phyloP scores from a whole-genome alignment of 2,888 invertebrate genomes.

The Zaprionus lineosus region DNA sequence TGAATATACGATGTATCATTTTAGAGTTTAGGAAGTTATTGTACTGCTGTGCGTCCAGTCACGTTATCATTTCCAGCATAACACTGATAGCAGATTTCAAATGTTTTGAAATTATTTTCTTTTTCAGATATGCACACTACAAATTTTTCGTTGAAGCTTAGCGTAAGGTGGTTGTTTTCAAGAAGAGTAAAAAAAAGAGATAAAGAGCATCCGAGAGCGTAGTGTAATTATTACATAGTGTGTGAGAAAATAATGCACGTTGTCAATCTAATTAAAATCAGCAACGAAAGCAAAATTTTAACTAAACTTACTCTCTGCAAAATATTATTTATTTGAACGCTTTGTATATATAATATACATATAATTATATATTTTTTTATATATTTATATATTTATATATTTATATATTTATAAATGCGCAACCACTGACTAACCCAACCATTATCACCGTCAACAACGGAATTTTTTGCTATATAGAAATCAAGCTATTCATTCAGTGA shows the following conservation, averaged over 20 bases:
- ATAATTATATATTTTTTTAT: no score
- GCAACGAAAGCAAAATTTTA: slow-evolving; percentile 61
- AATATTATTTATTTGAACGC: no score
- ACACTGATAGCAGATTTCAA: neutral
- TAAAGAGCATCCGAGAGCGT: neutral
- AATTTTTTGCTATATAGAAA: slow-evolving; percentile 66
- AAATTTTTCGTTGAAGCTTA: slow-evolving; percentile 12
- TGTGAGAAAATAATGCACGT: slow-evolving; percentile 16
- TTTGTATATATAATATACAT: no score
- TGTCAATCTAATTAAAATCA: slow-evolving; percentile 46
- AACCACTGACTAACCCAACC: slow-evolving; percentile 60
- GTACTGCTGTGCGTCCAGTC: no score
- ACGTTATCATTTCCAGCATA: no score
- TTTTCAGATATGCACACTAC: no score
- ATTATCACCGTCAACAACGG: slow-evolving; percentile 61
- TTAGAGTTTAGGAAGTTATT: no score
- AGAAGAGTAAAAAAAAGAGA: slow-evolving; percentile 10
- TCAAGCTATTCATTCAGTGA: slow-evolving; percentile 42
- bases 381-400: no score
- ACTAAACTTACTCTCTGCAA: no score
- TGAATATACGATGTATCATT: no score
- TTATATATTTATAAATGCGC: slow-evolving; percentile 24
- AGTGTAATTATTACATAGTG: neutral
- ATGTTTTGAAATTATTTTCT: no score
- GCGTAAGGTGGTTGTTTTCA: slow-evolving; percentile 71